Conservation (phyloP, 1,140 invertebrate genomes). For the Hylaeus volcanicus region DNA sequence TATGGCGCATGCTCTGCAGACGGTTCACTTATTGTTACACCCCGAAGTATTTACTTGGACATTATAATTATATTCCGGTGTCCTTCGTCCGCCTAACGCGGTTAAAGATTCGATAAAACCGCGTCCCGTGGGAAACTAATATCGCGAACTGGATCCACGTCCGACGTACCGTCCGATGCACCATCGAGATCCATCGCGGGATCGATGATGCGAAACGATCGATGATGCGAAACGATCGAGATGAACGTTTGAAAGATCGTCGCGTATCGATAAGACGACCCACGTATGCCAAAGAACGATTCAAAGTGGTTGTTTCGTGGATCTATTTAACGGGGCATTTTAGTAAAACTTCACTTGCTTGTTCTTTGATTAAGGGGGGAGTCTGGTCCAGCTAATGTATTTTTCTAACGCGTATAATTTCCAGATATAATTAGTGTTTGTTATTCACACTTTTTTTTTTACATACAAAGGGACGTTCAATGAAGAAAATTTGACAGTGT, state of each 20-base stretch:
- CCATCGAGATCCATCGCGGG: no score
- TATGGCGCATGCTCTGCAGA: slow-evolving; percentile 36
- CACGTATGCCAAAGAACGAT: neutral
- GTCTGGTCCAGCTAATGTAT: no score
- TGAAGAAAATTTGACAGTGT: no score
- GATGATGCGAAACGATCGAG: neutral
- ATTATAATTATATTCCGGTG: slow-evolving; percentile 39
- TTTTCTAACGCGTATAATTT: no score
- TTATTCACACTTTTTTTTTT: no score
- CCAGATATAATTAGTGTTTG: no score
- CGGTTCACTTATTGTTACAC: slow-evolving; percentile 24
- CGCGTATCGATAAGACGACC: neutral
- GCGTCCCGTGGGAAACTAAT: neutral
- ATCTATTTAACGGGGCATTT: no score
- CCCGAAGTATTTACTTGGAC: slow-evolving; percentile 34
- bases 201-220: no score
- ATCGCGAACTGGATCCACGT: no score
- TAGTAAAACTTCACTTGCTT: no score
- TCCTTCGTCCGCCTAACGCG: slow-evolving; percentile 13
- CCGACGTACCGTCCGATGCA: fast-evolving
- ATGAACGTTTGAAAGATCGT: neutral
- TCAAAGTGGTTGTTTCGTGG: neutral
- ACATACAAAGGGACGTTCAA: no score
- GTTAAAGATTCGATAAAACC: slow-evolving; percentile 10
- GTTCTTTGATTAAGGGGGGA: no score